A percentile compares a stretch with the other conserved stretches of the same genome.
phyloP scores from a whole-genome alignment of 2,888 invertebrate species.

The Aphrophora alni region DNA sequence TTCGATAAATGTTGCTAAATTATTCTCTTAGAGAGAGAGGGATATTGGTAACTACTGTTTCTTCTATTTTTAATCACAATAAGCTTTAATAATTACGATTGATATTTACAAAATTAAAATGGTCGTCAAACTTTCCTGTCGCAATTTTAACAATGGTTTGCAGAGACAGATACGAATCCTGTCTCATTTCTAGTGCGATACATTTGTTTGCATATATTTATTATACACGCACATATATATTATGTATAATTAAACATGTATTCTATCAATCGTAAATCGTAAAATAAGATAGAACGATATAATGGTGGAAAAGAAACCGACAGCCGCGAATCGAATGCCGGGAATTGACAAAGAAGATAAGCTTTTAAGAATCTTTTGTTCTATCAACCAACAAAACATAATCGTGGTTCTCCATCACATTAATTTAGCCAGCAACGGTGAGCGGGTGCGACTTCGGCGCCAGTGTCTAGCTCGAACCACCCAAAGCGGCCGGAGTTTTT shows the following conservation, averaged over 20 bases:
- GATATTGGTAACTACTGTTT: no score
- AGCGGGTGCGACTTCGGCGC: neutral
- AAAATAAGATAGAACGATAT: neutral
- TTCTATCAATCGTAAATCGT: neutral
- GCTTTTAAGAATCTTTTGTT: neutral
- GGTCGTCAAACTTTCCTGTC: no score
- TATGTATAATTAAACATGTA: neutral
- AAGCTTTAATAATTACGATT: no score
- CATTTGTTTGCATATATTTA: neutral
- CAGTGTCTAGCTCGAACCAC: neutral
- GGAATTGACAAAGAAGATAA: slow-evolving; percentile 6
- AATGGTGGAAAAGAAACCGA: neutral
- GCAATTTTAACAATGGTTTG: no score
- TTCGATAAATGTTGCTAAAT: no score
- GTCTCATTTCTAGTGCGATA: no score
- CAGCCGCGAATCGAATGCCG: neutral
- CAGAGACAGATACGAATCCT: no score
- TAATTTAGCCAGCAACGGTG: neutral
- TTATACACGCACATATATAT: neutral
- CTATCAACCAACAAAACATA: neutral
- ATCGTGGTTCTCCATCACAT: neutral
- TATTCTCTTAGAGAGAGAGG: no score
- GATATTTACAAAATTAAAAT: no score
- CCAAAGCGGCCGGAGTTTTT: neutral
- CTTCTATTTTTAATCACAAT: no score